Percentiles rank a stretch among this genome's conserved stretches.
These are phyloP conservation scores for Phallusia fumigata DNA, from an alignment of 23 tunicate genomes.

Conservation along the genomic window DNA sequence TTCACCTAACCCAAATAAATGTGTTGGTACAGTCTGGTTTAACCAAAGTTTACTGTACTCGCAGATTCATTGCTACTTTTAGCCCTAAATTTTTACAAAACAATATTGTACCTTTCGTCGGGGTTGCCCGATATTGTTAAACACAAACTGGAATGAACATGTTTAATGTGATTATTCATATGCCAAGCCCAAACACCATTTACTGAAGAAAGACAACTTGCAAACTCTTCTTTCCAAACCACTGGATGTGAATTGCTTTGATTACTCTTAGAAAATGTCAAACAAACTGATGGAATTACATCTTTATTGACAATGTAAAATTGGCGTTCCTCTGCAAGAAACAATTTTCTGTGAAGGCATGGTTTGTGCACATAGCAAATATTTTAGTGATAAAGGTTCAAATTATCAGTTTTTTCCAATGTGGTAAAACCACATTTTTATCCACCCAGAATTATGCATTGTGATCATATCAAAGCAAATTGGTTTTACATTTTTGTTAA, in stretches of 20 bases:
- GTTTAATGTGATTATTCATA: constrained; percentile 25
- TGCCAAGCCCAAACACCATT: constrained; percentile 56
- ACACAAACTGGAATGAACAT: constrained; percentile 60
- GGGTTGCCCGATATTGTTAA: constrained; percentile 31
- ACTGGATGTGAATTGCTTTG: not conserved
- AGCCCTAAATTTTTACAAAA: not conserved
- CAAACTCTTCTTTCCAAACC: not conserved
- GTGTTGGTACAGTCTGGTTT: too few relatives aligned
- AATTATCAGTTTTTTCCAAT: too few relatives aligned
- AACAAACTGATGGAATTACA: constrained; percentile 12
- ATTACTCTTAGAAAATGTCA: not conserved
- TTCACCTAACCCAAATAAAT: too few relatives aligned
- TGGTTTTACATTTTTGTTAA: too few relatives aligned
- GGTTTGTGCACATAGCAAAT: too few relatives aligned
- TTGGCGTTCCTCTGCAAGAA: constrained; percentile 29
- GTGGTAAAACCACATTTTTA: too few relatives aligned
- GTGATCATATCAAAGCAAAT: too few relatives aligned
- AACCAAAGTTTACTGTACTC: too few relatives aligned
- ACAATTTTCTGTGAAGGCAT: too few relatives aligned
- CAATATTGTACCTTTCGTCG: constrained; percentile 28
- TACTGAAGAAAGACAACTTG: not conserved
- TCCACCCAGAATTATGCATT: too few relatives aligned
- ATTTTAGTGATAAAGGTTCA: too few relatives aligned
- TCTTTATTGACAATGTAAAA: constrained; percentile 19
- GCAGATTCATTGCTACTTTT: too few relatives aligned